Evolutionary conservation across 2,888 invertebrate genomes (phyloP).

Genomic region (Blastobasis lacticolella): DNA sequence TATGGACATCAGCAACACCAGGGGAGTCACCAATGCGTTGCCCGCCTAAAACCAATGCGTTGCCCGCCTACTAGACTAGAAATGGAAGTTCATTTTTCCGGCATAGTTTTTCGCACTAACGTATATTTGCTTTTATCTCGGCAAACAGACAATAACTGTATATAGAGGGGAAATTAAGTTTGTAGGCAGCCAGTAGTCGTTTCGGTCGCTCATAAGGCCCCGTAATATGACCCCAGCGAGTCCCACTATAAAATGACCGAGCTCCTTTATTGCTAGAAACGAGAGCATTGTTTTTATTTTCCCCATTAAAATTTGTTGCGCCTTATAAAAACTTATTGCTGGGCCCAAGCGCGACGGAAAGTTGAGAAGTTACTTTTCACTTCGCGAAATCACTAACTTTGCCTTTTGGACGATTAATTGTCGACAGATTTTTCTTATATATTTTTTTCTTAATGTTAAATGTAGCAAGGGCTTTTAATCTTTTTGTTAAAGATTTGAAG

Average conservation of each 20-base stretch:
- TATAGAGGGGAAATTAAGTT: not conserved
- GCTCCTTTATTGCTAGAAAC: constrained; percentile 17
- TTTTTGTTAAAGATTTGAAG: no score
- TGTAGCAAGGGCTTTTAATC: no score
- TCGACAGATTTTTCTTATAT: no score
- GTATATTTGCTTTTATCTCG: not conserved
- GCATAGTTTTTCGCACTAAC: not conserved
- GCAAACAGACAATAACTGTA: not conserved
- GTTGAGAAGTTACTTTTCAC: not conserved
- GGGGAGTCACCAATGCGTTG: no score
- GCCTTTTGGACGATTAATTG: no score
- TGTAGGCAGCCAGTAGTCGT: constrained; percentile 4
- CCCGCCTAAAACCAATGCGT: no score
- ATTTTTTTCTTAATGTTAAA: no score
- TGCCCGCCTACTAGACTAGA: no score
- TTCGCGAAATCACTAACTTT: no score
- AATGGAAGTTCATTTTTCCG: no score
- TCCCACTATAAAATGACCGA: constrained; percentile 13
- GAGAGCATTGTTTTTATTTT: constrained; percentile 13
- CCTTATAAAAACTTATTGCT: not conserved
- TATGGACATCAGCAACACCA: no score
- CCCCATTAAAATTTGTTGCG: constrained; percentile 1
- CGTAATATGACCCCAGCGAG: not conserved
- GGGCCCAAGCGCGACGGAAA: not conserved
- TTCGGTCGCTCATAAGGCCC: not conserved